A percentile compares a stretch with the other conserved stretches of the same genome.
These are phyloP conservation scores for Heteromyza rotundicornis DNA, from an alignment of 2,888 invertebrate species.

Conservation along the genomic window DNA sequence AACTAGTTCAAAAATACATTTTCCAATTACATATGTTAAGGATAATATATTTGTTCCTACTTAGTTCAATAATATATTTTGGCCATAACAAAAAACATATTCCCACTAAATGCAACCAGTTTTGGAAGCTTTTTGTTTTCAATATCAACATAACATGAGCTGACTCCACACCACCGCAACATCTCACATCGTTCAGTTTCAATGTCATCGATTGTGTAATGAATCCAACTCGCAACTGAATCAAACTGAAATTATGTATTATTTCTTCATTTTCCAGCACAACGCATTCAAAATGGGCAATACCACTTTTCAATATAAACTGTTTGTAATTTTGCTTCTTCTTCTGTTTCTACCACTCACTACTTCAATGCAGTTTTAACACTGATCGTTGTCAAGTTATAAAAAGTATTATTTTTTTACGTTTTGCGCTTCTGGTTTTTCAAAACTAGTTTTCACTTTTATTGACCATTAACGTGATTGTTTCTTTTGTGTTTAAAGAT, in stretches of 20 bases:
- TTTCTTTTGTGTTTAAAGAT: slow-evolving; percentile 26
- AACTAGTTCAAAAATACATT: no score
- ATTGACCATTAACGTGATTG: slow-evolving; percentile 39
- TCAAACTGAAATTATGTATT: neutral
- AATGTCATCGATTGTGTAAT: slow-evolving; percentile 2
- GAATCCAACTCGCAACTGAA: neutral
- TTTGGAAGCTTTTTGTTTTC: no score
- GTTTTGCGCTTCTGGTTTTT: neutral
- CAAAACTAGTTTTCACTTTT: slow-evolving; percentile 54
- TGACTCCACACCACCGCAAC: neutral
- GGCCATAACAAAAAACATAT: no score
- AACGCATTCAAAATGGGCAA: slow-evolving; percentile 36
- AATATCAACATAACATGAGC: no score
- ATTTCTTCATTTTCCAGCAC: neutral
- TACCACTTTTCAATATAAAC: slow-evolving; percentile 26
- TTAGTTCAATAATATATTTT: no score
- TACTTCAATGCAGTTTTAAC: neutral
- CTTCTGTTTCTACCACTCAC: neutral
- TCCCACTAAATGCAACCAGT: no score
- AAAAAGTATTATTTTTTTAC: no score
- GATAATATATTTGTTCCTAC: no score
- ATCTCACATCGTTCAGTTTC: neutral
- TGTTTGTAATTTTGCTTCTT: neutral
- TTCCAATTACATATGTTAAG: no score
- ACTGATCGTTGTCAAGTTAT: neutral